Conservation (phyloP, 2,888 invertebrate genomes). For the Boloria euphrosyne region DNA sequence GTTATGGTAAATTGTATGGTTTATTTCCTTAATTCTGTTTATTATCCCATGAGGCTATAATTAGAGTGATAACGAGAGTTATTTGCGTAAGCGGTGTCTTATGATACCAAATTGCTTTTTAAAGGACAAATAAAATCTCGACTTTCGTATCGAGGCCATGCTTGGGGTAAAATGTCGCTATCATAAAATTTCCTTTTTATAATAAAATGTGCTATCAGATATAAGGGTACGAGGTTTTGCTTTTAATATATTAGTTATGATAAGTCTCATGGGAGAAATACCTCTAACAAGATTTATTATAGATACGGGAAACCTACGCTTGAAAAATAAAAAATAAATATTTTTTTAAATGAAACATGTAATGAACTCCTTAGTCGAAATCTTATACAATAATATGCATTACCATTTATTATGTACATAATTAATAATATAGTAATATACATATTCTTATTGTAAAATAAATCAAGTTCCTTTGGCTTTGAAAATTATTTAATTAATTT, state of each 20-base stretch:
- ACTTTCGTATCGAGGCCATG: conserved; percentile 21
- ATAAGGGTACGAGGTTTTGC: conserved; percentile 32
- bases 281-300: conserved; percentile 4
- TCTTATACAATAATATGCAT: too few species aligned
- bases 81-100: conserved; percentile 28
- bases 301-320: not conserved
- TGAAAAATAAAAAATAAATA: too few species aligned
- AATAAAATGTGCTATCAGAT: conserved; percentile 22
- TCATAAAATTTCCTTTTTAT: conserved; percentile 27
- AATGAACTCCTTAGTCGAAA: too few species aligned
- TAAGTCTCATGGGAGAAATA: conserved; percentile 5
- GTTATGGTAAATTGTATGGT: not conserved
- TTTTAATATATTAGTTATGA: conserved; percentile 21
- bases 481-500: too few species aligned
- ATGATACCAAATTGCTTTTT: conserved; percentile 29
- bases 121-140: conserved; percentile 25
- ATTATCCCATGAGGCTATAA: conserved; percentile 26
- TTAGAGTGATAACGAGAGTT: conserved; percentile 15
- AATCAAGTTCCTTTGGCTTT: too few species aligned
- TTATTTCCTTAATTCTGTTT: conserved; percentile 26
- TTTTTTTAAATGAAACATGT: too few species aligned
- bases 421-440: too few species aligned
- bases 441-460: too few species aligned
- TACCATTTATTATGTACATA: too few species aligned
- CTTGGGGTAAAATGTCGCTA: conserved; percentile 27